phyloP scores from a whole-genome alignment of 2,113 vertebrate species.

The Anguilla rostrata region DNA sequence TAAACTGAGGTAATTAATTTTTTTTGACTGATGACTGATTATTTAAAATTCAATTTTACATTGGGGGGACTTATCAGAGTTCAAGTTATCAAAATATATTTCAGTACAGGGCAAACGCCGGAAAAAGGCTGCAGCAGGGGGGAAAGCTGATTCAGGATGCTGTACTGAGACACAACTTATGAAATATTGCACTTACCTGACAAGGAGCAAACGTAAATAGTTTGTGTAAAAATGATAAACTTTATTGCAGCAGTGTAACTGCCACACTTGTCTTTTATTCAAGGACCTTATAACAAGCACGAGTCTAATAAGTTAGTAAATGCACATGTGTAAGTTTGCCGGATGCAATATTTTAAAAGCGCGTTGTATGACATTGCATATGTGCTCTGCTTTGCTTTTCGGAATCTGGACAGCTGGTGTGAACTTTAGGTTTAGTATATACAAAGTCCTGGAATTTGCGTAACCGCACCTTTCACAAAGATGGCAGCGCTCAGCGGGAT shows the following conservation, averaged over 20 bases:
- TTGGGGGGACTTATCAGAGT: neutral
- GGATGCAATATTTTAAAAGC: neutral
- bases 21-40: neutral
- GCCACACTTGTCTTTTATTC: neutral
- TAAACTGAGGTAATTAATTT: neutral
- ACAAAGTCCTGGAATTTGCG: too few relatives aligned
- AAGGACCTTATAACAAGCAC: too few relatives aligned
- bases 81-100: neutral
- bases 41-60: neutral
- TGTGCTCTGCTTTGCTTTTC: too few relatives aligned
- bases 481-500: too few relatives aligned
- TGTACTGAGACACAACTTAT: constrained; percentile 22
- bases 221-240: constrained; percentile 17
- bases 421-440: too few relatives aligned
- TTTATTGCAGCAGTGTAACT: constrained; percentile 7
- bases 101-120: neutral
- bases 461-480: too few relatives aligned
- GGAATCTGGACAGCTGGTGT: too few relatives aligned
- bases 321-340: neutral
- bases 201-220: constrained; percentile 42
- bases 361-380: neutral
- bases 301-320: neutral
- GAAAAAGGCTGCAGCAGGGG: neutral
- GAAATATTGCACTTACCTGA: constrained; percentile 37
- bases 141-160: neutral